These are phyloP conservation scores for Sisyra nigra DNA, from an alignment of 2,888 invertebrate genomes.

Conservation along the genomic window DNA sequence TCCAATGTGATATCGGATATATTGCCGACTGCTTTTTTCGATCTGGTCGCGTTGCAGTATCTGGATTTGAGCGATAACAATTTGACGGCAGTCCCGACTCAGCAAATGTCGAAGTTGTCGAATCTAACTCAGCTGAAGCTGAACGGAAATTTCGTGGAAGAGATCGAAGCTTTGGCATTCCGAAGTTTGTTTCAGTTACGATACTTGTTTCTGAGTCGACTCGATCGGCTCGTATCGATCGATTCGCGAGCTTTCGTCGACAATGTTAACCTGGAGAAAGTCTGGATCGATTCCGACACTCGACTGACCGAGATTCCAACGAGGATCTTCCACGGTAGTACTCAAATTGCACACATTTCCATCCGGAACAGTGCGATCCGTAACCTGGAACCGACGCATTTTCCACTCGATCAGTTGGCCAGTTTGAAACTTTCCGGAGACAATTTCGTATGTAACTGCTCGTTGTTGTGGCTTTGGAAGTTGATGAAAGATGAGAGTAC, in stretches of 20 bases:
- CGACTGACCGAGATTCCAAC: slow-evolving; percentile 59
- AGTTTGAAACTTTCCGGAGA: slow-evolving; percentile 64
- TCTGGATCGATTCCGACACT: slow-evolving; percentile 64
- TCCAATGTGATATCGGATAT: slow-evolving; percentile 62
- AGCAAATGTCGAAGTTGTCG: slow-evolving; percentile 57
- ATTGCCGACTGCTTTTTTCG: slow-evolving; percentile 56
- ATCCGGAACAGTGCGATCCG: slow-evolving; percentile 60
- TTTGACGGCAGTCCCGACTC: slow-evolving; percentile 59
- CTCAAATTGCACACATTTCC: slow-evolving; percentile 57
- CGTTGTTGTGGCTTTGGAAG: slow-evolving; percentile 73
- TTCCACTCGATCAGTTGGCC: slow-evolving; percentile 64
- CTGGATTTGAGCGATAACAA: slow-evolving; percentile 71
- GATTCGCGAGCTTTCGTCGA: slow-evolving; percentile 70
- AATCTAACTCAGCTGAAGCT: slow-evolving; percentile 60
- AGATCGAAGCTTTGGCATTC: slow-evolving; percentile 61
- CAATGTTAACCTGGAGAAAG: slow-evolving; percentile 64
- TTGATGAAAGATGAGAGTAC: slow-evolving; percentile 28
- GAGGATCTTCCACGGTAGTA: slow-evolving; percentile 69
- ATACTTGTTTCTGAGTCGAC: slow-evolving; percentile 53
- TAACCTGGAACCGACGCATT: slow-evolving; percentile 63
- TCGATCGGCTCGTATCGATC: slow-evolving; percentile 48
- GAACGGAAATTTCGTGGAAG: slow-evolving; percentile 61
- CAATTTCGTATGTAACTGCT: slow-evolving; percentile 75
- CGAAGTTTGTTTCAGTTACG: slow-evolving; percentile 69
- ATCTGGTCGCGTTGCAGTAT: slow-evolving; percentile 51